A percentile compares a stretch with the other conserved stretches of the same genome.
Evolutionary conservation across 2,113 vertebrate species (phyloP).

Genomic region (crab-eating macaque (Macaca fascicularis)): DNA sequence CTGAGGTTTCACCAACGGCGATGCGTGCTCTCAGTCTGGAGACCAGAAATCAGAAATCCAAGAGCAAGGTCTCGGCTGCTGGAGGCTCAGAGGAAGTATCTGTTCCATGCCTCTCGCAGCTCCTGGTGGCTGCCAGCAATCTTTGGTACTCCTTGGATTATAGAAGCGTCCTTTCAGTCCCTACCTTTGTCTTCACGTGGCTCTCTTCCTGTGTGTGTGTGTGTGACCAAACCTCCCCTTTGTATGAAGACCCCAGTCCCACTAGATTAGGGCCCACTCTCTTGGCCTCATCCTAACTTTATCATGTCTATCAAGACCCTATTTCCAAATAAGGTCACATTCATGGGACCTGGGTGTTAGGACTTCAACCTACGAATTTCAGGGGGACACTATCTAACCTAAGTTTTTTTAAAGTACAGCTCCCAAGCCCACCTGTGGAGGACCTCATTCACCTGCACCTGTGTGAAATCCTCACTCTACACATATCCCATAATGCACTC

Average conservation of each 20-base stretch:
- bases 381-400: background rate
- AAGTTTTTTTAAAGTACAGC: background rate
- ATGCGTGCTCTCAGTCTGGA: fast-evolving
- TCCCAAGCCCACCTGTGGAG: background rate
- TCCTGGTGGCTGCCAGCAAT: background rate
- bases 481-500: background rate
- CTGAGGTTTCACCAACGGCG: no score
- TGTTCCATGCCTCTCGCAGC: background rate
- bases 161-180: background rate
- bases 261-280: background rate
- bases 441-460: background rate
- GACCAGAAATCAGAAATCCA: background rate
- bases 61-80: background rate
- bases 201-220: background rate
- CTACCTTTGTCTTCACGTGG: background rate
- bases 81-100: background rate
- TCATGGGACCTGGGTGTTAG: no score
- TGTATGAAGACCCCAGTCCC: background rate
- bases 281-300: background rate
- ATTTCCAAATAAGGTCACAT: background rate
- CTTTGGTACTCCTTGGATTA: background rate
- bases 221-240: background rate
- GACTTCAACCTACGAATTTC: background rate
- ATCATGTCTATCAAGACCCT: background rate
- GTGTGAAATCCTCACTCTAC: no score